Conservation (phyloP, 1,140 invertebrate genomes). For the Leptopilina clavipes region DNA sequence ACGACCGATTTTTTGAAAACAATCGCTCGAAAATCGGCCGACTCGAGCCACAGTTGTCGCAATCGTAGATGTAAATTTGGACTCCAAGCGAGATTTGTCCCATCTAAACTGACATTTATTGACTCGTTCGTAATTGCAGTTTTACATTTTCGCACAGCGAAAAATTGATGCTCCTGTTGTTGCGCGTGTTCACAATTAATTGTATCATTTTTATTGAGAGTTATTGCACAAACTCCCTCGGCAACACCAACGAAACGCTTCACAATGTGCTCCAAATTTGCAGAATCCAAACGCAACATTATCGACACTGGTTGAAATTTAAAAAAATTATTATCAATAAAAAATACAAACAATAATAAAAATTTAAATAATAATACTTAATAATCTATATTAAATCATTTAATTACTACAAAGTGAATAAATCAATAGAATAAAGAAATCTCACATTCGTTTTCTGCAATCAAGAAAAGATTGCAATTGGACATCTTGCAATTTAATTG, state of each 20-base stretch:
- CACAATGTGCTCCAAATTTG: conserved; percentile 72
- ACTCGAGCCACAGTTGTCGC: conserved; percentile 69
- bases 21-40: conserved; percentile 64
- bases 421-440: conserved; percentile 33
- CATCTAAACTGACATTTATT: conserved; percentile 68
- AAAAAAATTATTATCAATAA: no score
- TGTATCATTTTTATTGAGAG: conserved; percentile 69
- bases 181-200: conserved; percentile 68
- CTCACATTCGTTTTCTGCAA: conserved; percentile 79
- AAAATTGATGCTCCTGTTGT: conserved; percentile 65
- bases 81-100: conserved; percentile 69
- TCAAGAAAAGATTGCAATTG: conserved; percentile 80
- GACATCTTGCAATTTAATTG: conserved; percentile 76
- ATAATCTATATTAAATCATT: no score
- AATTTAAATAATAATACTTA: no score
- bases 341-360: no score
- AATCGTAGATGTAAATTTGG: conserved; percentile 72
- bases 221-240: conserved; percentile 70
- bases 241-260: conserved; percentile 68
- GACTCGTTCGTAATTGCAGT: conserved; percentile 60
- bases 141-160: conserved; percentile 71
- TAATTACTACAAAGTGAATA: no score
- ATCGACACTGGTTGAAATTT: conserved; percentile 73
- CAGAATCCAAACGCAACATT: conserved; percentile 76
- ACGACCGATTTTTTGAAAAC: conserved; percentile 47